A percentile compares a stretch with the other conserved stretches of the same genome.
Conservation (phyloP, 2,888 invertebrate species). For the Amphipyra tragopoginis region DNA sequence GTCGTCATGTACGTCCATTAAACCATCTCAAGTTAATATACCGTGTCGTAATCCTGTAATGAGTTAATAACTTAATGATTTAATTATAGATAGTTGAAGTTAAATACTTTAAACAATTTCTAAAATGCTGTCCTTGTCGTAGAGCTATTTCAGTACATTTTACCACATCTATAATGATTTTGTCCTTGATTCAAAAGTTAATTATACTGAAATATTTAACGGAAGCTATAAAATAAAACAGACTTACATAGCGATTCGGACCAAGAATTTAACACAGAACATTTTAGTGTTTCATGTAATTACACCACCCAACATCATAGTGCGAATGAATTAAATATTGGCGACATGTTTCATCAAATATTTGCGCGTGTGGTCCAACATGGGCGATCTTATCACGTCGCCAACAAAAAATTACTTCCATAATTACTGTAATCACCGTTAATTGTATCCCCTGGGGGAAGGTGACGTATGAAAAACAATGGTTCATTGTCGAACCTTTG, state of each 20-base stretch:
- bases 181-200: slow-evolving; percentile 17
- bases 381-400: slow-evolving; percentile 46
- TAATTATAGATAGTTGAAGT: slow-evolving; percentile 36
- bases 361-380: slow-evolving; percentile 49
- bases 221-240: slow-evolving; percentile 23
- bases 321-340: slow-evolving; percentile 51
- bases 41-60: slow-evolving; percentile 31
- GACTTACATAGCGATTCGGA: slow-evolving; percentile 23
- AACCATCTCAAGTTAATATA: slow-evolving; percentile 30
- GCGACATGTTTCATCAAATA: slow-evolving; percentile 48
- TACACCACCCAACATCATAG: slow-evolving; percentile 43
- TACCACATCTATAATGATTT: slow-evolving; percentile 2
- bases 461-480: slow-evolving; percentile 79
- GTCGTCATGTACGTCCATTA: slow-evolving; percentile 17
- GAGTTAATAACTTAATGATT: slow-evolving; percentile 34
- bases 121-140: slow-evolving; percentile 15
- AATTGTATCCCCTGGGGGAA: slow-evolving; percentile 71
- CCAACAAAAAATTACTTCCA: slow-evolving; percentile 63
- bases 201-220: slow-evolving; percentile 39
- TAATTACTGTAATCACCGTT: slow-evolving; percentile 79
- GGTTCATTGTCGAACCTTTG: slow-evolving; percentile 71
- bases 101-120: slow-evolving; percentile 15
- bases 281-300: slow-evolving; percentile 42
- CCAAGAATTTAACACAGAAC: slow-evolving; percentile 39
- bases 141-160: slow-evolving; percentile 3